phyloP scores from a whole-genome alignment of 2,888 invertebrate species.

The Troides helena region DNA sequence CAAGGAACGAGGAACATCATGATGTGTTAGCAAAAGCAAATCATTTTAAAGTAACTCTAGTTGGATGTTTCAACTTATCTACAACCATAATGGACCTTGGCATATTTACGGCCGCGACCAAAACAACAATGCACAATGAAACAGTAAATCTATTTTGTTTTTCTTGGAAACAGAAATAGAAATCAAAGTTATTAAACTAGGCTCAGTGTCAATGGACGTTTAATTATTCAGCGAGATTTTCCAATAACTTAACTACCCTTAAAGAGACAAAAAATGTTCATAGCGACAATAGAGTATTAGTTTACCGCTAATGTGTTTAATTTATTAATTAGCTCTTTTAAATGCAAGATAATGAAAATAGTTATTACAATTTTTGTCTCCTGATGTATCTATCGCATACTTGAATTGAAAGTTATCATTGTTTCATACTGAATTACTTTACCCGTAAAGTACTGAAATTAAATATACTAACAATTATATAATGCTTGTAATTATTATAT shows the following conservation, averaged over 20 bases:
- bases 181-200: background rate
- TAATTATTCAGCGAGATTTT: too few species aligned
- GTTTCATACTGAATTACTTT: too few species aligned
- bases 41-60: slow-evolving; percentile 56
- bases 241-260: too few species aligned
- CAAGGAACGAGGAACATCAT: slow-evolving; percentile 50
- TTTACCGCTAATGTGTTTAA: background rate
- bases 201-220: too few species aligned
- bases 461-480: too few species aligned
- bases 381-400: too few species aligned
- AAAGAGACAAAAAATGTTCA: too few species aligned
- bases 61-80: slow-evolving; percentile 60
- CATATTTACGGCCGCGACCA: slow-evolving; percentile 56
- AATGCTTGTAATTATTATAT: too few species aligned
- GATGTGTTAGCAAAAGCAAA: slow-evolving; percentile 51
- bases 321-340: background rate
- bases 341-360: background rate
- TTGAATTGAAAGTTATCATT: too few species aligned
- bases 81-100: slow-evolving; percentile 45
- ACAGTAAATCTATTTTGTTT: slow-evolving; percentile 40
- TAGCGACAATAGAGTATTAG: background rate
- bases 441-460: too few species aligned
- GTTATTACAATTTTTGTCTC: too few species aligned
- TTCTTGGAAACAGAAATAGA: too few species aligned
- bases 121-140: slow-evolving; percentile 47